phyloP scores from a whole-genome alignment of 1,140 invertebrate genomes.

The Formica exsecta region DNA sequence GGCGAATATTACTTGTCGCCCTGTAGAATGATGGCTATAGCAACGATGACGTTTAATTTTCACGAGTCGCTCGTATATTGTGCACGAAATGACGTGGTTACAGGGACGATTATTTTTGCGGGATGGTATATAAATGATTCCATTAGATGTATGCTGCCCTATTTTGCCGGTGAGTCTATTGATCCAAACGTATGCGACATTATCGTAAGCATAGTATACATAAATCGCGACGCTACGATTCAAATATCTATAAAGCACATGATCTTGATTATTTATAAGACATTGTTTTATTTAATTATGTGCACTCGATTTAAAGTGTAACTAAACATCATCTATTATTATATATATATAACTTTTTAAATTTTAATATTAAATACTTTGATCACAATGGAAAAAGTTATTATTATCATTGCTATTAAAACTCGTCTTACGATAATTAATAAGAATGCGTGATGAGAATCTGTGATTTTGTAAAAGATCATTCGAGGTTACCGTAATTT shows the following conservation, averaged over 20 bases:
- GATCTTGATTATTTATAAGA: neutral
- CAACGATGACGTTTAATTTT: conserved; percentile 50
- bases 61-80: conserved; percentile 38
- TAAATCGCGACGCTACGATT: conserved; percentile 15
- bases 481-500: conserved; percentile 11
- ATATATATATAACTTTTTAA: neutral
- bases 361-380: neutral
- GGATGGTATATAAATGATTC: conserved; percentile 50
- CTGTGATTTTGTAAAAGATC: neutral
- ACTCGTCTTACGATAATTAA: neutral
- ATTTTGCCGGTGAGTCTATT: conserved; percentile 33
- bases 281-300: neutral
- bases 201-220: conserved; percentile 21
- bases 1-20: neutral
- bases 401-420: neutral
- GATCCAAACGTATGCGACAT: conserved; percentile 21
- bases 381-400: neutral
- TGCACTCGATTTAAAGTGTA: conserved; percentile 1
- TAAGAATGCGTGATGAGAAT: neutral
- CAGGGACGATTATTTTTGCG: conserved; percentile 25
- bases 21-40: neutral
- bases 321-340: neutral
- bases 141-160: conserved; percentile 22
- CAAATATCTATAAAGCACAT: conserved; percentile 1
- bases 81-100: conserved; percentile 33